Base-by-base conservation (phyloP, 2,113 vertebrate genomes). In the Centropus unirufus region DNA sequence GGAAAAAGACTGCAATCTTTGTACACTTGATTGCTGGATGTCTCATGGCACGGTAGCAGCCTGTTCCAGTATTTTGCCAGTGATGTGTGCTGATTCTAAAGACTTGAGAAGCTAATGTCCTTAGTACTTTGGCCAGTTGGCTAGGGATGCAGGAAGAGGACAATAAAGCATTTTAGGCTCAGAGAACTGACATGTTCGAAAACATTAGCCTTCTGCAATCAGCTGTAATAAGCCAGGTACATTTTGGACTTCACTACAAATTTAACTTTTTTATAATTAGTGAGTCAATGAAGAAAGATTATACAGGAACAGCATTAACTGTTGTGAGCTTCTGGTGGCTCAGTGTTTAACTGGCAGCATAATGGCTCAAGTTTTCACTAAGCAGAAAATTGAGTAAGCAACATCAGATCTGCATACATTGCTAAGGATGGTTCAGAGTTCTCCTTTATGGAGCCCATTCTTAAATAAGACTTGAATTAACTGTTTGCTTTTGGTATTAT, bases 321-420 rank as follows among this genome's bases (percentile, higher is more conserved):
- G 87, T 92, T 95, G 57, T 11, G 46, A 89, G 57, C 92, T 97
- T 91, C 93, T 90, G 97, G 87, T 94, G 69, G 84, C 89, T 93
- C 93, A 83, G 86, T 97, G 83, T 97, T 96, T 97, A 97, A 98
- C 97, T 97, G 97, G 95, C 88, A 92, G 90, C 91, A 93, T 97
- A 97, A 98, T 97, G 93, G 91, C 77, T 97, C 75, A 93, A 96
- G 81, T 90, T 96, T 95, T 73, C 49, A 58, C 72, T 74, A 89
- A 88, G 62, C 73, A 79, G 68, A 91, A 95, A 95, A 97, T 66
- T 88, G 92, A 97, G 84, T 95, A 96, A 95, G 82, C 86, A 93
- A 70, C 47, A 34, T 90, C 72, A 68, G 54, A 46, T 97, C 92
- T 95, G 47, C 63, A 52, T 51, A 77, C 95, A 97, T 96, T 96